Evolutionary conservation across 2,888 invertebrate species (phyloP), one percentile per base, ranked within the genome.

Genomic region (Lymantria monacha): DNA sequence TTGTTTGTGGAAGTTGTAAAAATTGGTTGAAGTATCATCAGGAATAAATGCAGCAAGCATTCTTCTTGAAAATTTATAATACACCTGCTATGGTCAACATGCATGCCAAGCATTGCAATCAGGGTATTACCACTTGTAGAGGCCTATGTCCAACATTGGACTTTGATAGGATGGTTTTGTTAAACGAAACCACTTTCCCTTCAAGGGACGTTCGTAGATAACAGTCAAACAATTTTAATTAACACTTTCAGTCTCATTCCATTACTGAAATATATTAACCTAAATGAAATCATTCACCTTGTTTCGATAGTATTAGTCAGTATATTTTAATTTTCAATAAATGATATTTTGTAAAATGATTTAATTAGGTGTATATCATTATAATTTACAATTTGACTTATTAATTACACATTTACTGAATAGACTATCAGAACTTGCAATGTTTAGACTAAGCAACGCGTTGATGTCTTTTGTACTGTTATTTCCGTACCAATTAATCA

Each of bases 391-490:
- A 22, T 2, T 5, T 5, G 5, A 3, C 22, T 22, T 22, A 22
- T 22, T 22, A 22, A 22, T 22, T 22, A 22, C 22, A 22, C 22
- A 22, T 22, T 22, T 22, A 22, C 22, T 3, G 22, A 5, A 3
- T 22, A 22, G 22, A 22, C 22, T 22, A 22, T n/a, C n/a, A 22
- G 5, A 22, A 5, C 22, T 22, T 22, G 5, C 2, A 5, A 5
- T 5, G 22, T 22, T 22, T 22, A 5, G 22, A 22, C 22, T 22
- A 3, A 22, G 22, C 22, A 42, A 15, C 49, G 59, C 62, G 59
- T 62, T 55, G 59, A 57, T 15, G 54, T 63, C 60, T 62, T 63
- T 60, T 60, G 56, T 56, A 61, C 15, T 2, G 11, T 42, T 3
- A 30, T 1, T 7, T 33, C 10, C 33, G 10, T 7, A 9, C 38